Evolutionary conservation across 2,797 vertebrate genomes (phyloP).

Genomic region (Falco berigora): DNA sequence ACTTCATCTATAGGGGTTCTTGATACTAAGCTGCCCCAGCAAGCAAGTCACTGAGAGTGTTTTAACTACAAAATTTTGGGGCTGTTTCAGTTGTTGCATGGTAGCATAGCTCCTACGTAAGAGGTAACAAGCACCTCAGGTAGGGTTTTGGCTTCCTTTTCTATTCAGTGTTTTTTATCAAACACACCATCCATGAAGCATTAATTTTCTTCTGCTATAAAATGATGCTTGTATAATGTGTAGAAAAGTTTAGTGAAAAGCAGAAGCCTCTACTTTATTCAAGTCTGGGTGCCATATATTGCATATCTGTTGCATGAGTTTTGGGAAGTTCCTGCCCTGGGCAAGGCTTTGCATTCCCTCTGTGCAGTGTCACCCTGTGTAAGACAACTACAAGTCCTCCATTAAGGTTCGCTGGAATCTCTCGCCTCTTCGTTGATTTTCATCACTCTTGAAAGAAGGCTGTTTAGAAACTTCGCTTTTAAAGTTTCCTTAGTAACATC

Average conservation of each 20-base stretch:
- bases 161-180: not conserved
- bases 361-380: not conserved
- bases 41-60: not conserved
- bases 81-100: not conserved
- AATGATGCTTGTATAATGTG: not conserved
- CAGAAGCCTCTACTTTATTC: not conserved
- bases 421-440: not conserved
- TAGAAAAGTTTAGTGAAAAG: not conserved
- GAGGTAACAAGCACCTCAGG: not conserved
- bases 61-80: not conserved
- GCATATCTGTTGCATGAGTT: accelerated
- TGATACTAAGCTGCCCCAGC: not conserved
- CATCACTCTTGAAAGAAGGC: not conserved
- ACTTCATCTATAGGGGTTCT: not conserved
- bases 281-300: not conserved
- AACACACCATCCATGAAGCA: not conserved
- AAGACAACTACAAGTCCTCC: accelerated
- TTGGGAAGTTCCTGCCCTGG: not conserved
- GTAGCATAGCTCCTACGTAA: not conserved
- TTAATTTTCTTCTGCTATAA: not conserved
- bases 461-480: not conserved
- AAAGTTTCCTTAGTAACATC: not conserved
- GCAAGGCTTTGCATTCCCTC: not conserved
- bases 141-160: not conserved
- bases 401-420: not conserved